These are phyloP conservation scores for Drosophila kuntzei DNA, from an alignment of 2,888 invertebrate genomes.

Conservation along the genomic window DNA sequence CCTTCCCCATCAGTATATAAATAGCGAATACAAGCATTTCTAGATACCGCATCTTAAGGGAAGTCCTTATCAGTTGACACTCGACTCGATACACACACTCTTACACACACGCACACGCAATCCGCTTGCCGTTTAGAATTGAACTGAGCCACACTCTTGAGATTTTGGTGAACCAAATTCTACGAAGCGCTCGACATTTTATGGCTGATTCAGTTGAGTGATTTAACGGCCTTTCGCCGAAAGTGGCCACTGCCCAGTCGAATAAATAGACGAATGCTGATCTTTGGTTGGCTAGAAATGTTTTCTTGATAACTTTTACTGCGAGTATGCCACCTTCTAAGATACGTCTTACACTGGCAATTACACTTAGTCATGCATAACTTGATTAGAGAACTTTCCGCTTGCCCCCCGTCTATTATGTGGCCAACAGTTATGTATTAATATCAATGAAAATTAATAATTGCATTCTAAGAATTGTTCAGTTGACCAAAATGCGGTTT, in stretches of 20 bases:
- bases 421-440: conserved; percentile 20
- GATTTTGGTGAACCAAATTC: conserved; percentile 61
- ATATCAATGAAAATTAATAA: conserved; percentile 5
- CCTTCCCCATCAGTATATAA: conserved; percentile 45
- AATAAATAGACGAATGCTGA: conserved; percentile 28
- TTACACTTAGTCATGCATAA: conserved; percentile 48
- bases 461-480: conserved; percentile 10
- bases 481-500: conserved; percentile 11
- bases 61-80: conserved; percentile 24
- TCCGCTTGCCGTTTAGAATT: conserved; percentile 63
- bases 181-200: conserved; percentile 65
- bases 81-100: not conserved
- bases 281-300: conserved; percentile 38
- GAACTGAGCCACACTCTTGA: conserved; percentile 53
- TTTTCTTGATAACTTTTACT: conserved; percentile 57
- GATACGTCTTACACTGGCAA: conserved; percentile 9
- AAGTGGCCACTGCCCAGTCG: conserved; percentile 54
- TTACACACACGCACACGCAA: conserved; percentile 34
- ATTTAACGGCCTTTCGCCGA: conserved; percentile 74
- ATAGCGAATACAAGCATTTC: conserved; percentile 48
- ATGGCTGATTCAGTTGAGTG: conserved; percentile 74
- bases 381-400: conserved; percentile 34
- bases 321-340: conserved; percentile 11
- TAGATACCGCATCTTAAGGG: conserved; percentile 53
- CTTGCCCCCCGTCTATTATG: conserved; percentile 36